phyloP scores from a whole-genome alignment of 2,888 invertebrate species.

The Andrena praecox region DNA sequence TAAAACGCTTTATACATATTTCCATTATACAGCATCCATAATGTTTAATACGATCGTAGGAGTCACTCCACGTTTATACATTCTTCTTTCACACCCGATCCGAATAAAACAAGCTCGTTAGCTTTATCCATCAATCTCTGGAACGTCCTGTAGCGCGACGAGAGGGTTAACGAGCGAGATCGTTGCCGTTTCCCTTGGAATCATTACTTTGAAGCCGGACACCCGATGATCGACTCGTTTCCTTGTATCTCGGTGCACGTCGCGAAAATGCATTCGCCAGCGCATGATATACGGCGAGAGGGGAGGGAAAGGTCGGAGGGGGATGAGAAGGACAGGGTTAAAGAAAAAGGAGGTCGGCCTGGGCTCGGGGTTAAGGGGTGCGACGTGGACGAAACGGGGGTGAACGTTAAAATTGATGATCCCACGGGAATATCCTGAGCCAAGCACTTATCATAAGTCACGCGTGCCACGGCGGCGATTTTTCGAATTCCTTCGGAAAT shows the following conservation, averaged over 20 bases:
- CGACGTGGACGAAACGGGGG: constrained; percentile 52
- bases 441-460: constrained; percentile 74
- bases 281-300: constrained; percentile 54
- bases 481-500: constrained; percentile 63
- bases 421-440: constrained; percentile 64
- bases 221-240: constrained; percentile 37
- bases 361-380: constrained; percentile 41
- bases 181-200: constrained; percentile 12
- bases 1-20: no score
- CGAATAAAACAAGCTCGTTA: not conserved
- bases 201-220: constrained; percentile 15
- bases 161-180: constrained; percentile 10
- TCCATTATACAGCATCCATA: no score
- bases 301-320: not conserved
- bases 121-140: not conserved
- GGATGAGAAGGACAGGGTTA: constrained; percentile 16
- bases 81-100: not conserved
- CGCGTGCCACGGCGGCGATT: constrained; percentile 64
- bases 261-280: constrained; percentile 59
- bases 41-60: no score
- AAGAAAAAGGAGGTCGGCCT: constrained; percentile 59
- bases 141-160: not conserved
- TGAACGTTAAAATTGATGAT: constrained; percentile 72
- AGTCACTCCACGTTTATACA: no score
- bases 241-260: constrained; percentile 43